Evolutionary conservation across 1,140 invertebrate genomes (phyloP), one percentile per base, ranked within the genome.

Genomic region (Samia ricini): DNA sequence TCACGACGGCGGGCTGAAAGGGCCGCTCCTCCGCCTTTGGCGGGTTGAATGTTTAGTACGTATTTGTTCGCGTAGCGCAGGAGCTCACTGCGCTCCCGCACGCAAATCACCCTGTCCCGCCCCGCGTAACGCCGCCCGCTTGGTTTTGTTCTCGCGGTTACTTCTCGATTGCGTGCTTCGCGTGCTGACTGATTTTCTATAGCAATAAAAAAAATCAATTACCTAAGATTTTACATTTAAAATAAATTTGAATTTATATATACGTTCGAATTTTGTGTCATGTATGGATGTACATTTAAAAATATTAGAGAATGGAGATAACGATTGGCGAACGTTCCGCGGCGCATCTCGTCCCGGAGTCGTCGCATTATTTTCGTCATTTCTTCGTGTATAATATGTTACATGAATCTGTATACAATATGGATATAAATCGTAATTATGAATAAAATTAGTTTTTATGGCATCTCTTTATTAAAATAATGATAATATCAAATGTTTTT

Each of bases 161-260:
- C 90, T 91, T 91, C 90, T 91, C 89, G 87, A 91, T 91, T 91
- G 89, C 88, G 89, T 91, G 90, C 90, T 91, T 91, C 85, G 90
- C 90, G 90, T 91, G 90, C 90, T 91, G 90, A 91, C 90, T 91
- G 90, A 91, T 91, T 91, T 91, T 91, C 90, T 91, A 91, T 91
- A 91, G 90, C 90, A 91, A 91, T 91, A 91, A 91, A 91, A 91
- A 89, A 91, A 91, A 89, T 91, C 89, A 91, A 91, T 91, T 91
- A 91, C 90, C 89, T 91, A 91, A 91, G 89, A 90, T 91, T 91
- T 91, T 90, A 91, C 90, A 91, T 91, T 90, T 22, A 89, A 91
- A 89, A 80, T 91, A 88, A 89, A 90, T 90, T 90, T 90, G 86
- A 84, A 89, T 88, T 89, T 90, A 90, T 90, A 26, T 26, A 90